Conservation (phyloP, 2,888 invertebrate genomes). For the Amiota minor region DNA sequence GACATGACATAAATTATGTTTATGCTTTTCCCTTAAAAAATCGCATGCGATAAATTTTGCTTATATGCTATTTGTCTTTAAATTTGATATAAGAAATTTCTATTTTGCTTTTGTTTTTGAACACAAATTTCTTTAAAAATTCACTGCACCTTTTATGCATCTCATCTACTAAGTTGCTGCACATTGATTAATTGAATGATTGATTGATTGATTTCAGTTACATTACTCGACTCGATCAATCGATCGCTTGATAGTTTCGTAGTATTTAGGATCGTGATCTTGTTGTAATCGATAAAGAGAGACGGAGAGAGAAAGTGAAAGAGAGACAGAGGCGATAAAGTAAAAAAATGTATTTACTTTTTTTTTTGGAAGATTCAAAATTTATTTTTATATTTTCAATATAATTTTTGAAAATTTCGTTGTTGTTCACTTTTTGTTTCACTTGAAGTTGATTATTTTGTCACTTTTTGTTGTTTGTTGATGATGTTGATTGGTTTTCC, state of each 20-base stretch:
- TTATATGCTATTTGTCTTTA: too few species aligned
- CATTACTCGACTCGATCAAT: too few species aligned
- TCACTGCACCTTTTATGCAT: neutral
- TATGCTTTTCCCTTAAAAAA: slow-evolving; percentile 15
- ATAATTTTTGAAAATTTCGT: neutral
- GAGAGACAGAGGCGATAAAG: neutral
- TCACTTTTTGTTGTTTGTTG: slow-evolving; percentile 10
- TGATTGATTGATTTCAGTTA: too few species aligned
- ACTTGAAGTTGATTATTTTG: neutral
- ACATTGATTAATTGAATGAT: too few species aligned
- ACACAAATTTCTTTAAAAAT: neutral
- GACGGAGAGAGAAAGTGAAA: too few species aligned
- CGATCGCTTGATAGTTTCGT: too few species aligned
- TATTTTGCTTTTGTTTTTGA: slow-evolving; percentile 32
- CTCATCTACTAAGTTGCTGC: neutral
- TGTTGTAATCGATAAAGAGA: too few species aligned
- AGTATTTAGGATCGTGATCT: too few species aligned
- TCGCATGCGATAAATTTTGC: slow-evolving; percentile 40
- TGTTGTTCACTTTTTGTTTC: slow-evolving; percentile 15
- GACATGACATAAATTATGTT: slow-evolving; percentile 32
- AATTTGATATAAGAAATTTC: neutral
- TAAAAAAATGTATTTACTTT: slow-evolving; percentile 3
- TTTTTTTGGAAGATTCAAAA: neutral
- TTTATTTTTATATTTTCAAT: slow-evolving; percentile 8
- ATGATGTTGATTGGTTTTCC: slow-evolving; percentile 2